Conservation (phyloP, 2,888 invertebrate genomes). For the Xylocampa areola region DNA sequence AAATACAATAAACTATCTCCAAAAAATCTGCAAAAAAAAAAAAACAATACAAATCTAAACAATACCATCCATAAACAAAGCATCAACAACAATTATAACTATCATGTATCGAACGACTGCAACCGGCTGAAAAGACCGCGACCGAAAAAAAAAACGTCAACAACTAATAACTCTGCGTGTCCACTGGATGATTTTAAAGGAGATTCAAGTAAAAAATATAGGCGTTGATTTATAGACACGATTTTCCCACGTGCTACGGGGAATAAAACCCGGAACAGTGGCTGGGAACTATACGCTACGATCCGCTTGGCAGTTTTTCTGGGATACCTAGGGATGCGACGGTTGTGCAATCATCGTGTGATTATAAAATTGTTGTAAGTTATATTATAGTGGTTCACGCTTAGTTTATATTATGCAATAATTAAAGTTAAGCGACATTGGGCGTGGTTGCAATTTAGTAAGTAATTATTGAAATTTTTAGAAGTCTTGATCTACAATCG, state of each 20-base stretch:
- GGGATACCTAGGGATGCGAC: conserved; percentile 61
- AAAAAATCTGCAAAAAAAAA: conserved; percentile 1
- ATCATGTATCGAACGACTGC: conserved; percentile 20
- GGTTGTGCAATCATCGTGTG: not conserved
- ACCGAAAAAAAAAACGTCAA: conserved; percentile 50
- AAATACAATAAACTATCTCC: not conserved
- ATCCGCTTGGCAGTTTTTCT: conserved; percentile 74
- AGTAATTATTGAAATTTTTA: too few relatives aligned
- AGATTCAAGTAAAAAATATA: conserved; percentile 67
- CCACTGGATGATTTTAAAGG: conserved; percentile 55
- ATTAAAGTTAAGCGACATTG: too few relatives aligned
- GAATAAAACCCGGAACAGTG: conserved; percentile 86
- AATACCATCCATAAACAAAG: conserved; percentile 19
- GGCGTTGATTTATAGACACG: conserved; percentile 80
- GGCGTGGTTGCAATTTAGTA: too few relatives aligned
- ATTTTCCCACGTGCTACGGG: conserved; percentile 87
- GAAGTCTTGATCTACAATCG: too few relatives aligned
- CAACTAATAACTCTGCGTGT: conserved; percentile 59
- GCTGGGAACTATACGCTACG: conserved; percentile 77
- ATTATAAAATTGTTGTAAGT: too few relatives aligned
- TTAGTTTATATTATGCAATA: too few relatives aligned
- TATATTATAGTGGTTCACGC: too few relatives aligned
- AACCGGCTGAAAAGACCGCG: conserved; percentile 16
- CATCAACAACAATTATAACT: conserved; percentile 48
- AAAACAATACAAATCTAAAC: conserved; percentile 4